phyloP scores from a whole-genome alignment of 2,113 vertebrate genomes.

The Aix galericulata region DNA sequence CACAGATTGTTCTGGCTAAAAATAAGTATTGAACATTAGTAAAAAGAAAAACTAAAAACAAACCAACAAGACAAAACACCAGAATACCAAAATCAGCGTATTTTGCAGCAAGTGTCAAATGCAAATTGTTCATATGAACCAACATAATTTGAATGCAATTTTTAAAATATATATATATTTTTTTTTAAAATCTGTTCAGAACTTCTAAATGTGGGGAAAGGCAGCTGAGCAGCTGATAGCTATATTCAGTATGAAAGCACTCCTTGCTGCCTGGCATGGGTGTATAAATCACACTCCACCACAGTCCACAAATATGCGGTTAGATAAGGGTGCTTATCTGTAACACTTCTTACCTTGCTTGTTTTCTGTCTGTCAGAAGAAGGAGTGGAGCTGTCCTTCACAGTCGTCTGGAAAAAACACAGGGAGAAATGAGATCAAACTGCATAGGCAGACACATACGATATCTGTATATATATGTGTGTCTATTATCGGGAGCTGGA shows the following conservation, averaged over 20 bases:
- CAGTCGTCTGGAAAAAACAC: constrained; percentile 28
- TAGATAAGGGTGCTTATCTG: constrained; percentile 31
- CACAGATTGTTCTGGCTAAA: constrained; percentile 32
- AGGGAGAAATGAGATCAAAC: neutral
- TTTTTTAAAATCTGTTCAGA: neutral
- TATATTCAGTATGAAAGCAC: neutral
- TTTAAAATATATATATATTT: neutral
- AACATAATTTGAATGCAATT: neutral
- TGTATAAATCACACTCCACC: constrained; percentile 32
- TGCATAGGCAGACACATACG: neutral
- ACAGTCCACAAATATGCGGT: constrained; percentile 38
- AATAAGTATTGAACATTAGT: constrained; percentile 46
- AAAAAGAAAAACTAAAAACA: neutral
- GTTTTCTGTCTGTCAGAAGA: constrained; percentile 63
- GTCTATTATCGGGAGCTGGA: neutral
- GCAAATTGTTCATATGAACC: neutral
- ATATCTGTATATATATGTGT: neutral
- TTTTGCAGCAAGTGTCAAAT: neutral
- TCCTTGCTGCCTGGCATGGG: neutral
- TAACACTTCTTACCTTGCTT: constrained; percentile 77
- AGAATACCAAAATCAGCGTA: neutral
- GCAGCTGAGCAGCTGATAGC: neutral
- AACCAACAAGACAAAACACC: neutral
- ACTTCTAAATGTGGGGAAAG: neutral
- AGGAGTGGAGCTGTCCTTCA: constrained; percentile 58